Evolutionary conservation across 2,888 invertebrate genomes (phyloP).

Genomic region (Agrotis clavis): DNA sequence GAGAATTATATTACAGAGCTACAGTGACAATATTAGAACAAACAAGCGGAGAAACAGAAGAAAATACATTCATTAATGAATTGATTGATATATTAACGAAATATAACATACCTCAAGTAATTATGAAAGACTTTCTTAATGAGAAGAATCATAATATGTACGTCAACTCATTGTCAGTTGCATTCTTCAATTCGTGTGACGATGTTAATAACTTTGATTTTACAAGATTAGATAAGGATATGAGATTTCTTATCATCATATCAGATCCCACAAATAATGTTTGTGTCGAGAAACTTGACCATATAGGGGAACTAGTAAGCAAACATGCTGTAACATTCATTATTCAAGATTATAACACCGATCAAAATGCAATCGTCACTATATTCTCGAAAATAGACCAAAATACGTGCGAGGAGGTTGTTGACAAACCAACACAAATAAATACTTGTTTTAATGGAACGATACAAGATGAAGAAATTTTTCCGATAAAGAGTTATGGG

Average conservation of each 20-base stretch:
- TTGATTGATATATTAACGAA: constrained; percentile 55
- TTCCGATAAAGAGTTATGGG: constrained; percentile 71
- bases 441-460: constrained; percentile 72
- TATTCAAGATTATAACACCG: constrained; percentile 49
- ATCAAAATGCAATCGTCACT: constrained; percentile 65
- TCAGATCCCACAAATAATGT: constrained; percentile 46
- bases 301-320: constrained; percentile 61
- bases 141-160: constrained; percentile 40
- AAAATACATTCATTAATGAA: constrained; percentile 55
- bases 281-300: constrained; percentile 56
- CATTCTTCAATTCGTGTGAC: constrained; percentile 67
- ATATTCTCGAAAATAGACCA: constrained; percentile 72
- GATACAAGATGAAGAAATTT: constrained; percentile 60
- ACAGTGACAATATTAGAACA: constrained; percentile 60
- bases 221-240: constrained; percentile 50
- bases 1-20: constrained; percentile 57
- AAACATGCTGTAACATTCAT: constrained; percentile 73
- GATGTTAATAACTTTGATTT: constrained; percentile 56
- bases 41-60: constrained; percentile 16
- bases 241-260: constrained; percentile 72
- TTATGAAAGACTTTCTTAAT: constrained; percentile 40
- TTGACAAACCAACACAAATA: constrained; percentile 59
- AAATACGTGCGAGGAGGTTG: constrained; percentile 68
- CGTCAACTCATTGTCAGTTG: constrained; percentile 49
- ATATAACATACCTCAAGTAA: constrained; percentile 54